Conservation (phyloP, 1,140 invertebrate species). For the Coelopa frigida region DNA sequence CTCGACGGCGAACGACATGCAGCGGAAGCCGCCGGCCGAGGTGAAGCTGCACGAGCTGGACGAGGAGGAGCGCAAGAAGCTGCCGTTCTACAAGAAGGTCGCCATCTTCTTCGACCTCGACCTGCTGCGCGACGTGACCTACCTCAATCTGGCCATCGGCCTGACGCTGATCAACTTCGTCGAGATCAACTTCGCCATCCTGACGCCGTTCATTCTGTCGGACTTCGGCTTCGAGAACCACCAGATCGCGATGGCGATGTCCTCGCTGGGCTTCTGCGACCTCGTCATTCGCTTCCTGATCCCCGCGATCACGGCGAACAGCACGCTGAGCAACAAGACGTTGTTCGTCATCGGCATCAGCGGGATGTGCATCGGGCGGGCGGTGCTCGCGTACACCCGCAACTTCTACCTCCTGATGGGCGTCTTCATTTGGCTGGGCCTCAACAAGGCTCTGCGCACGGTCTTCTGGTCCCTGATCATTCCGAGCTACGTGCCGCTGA, state of each 20-base stretch:
- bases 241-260: constrained; percentile 55
- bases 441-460: constrained; percentile 57
- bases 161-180: constrained; percentile 60
- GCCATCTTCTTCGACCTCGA: constrained; percentile 59
- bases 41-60: constrained; percentile 27
- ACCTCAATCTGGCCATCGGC: constrained; percentile 60
- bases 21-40: constrained; percentile 12
- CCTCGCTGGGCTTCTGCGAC: constrained; percentile 54
- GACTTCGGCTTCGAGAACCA: constrained; percentile 50
- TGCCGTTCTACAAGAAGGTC: constrained; percentile 49
- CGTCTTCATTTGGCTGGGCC: constrained; percentile 53
- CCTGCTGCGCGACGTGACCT: constrained; percentile 56
- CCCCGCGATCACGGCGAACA: constrained; percentile 55
- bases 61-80: constrained; percentile 18
- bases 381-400: constrained; percentile 48
- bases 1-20: not conserved
- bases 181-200: constrained; percentile 61
- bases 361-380: constrained; percentile 56
- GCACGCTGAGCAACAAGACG: constrained; percentile 55
- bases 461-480: constrained; percentile 61
- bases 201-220: constrained; percentile 59
- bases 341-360: constrained; percentile 61
- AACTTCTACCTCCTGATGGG: constrained; percentile 44
- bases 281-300: constrained; percentile 54
- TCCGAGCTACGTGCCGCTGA: constrained; percentile 55